Percentiles rank a stretch among this genome's conserved stretches.
Conservation (phyloP, 1,140 invertebrate genomes). For the Zaprionus davidi region DNA sequence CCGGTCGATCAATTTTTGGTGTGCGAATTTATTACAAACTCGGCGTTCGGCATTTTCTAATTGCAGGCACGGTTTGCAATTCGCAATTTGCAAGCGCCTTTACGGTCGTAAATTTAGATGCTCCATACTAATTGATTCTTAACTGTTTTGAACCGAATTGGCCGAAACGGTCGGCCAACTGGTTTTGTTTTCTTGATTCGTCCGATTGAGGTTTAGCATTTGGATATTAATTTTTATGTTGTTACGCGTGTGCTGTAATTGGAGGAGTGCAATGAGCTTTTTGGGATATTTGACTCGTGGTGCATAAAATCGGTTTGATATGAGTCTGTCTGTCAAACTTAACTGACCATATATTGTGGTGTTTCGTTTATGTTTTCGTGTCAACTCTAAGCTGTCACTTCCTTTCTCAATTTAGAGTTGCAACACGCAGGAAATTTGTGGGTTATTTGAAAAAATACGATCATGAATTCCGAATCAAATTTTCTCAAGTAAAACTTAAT, state of each 20-base stretch:
- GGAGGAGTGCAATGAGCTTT: background rate
- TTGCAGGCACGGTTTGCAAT: conserved; percentile 57
- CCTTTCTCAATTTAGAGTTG: background rate
- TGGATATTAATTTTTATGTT: background rate
- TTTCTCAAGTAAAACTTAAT: background rate
- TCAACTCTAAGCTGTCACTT: conserved; percentile 20
- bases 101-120: conserved; percentile 49
- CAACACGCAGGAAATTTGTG: conserved; percentile 5
- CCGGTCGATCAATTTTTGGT: conserved; percentile 35
- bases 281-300: background rate
- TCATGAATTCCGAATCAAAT: background rate
- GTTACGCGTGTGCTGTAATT: conserved; percentile 1
- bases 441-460: background rate
- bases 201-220: background rate
- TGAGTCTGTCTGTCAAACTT: background rate
- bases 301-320: conserved; percentile 4
- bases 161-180: conserved; percentile 20
- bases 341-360: background rate
- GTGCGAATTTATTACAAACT: conserved; percentile 39
- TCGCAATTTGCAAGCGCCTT: conserved; percentile 49
- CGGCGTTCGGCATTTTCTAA: conserved; percentile 62
- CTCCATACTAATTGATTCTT: conserved; percentile 75
- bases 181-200: conserved; percentile 14
- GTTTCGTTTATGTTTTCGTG: conserved; percentile 6
- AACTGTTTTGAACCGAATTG: conserved; percentile 50